phyloP scores from a whole-genome alignment of 2,888 invertebrate species.

The Synanthedon andrenaeformis region DNA sequence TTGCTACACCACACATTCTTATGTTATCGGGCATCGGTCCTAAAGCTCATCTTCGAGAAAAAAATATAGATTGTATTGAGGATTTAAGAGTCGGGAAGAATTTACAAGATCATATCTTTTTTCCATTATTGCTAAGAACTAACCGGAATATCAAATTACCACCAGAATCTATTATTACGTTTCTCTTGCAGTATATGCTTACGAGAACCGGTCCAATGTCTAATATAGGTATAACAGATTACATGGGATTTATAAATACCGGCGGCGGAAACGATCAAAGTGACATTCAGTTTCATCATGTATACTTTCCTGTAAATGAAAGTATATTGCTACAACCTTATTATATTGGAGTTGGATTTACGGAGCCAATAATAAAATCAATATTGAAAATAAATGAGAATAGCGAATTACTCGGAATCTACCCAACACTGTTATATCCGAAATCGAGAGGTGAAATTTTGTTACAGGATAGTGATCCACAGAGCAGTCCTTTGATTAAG shows the following conservation, averaged over 20 bases:
- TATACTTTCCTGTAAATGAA: conserved; percentile 27
- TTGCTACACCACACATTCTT: conserved; percentile 60
- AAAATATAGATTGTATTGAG: conserved; percentile 34
- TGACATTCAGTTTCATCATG: conserved; percentile 60
- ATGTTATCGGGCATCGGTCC: conserved; percentile 67
- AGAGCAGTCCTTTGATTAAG: conserved; percentile 68
- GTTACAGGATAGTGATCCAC: conserved; percentile 58
- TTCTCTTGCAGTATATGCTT: conserved; percentile 54
- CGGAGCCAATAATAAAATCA: conserved; percentile 23
- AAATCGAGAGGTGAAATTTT: conserved; percentile 68
- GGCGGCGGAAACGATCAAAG: conserved; percentile 47
- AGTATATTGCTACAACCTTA: conserved; percentile 17
- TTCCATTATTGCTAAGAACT: conserved; percentile 25
- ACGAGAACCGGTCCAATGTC: conserved; percentile 55
- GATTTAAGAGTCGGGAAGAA: conserved; percentile 59
- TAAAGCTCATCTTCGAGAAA: conserved; percentile 28
- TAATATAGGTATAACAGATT: conserved; percentile 46
- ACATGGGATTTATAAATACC: conserved; percentile 64
- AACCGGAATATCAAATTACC: conserved; percentile 13
- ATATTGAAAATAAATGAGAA: conserved; percentile 26
- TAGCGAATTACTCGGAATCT: conserved; percentile 36
- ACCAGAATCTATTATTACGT: conserved; percentile 19
- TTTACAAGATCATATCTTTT: conserved; percentile 61
- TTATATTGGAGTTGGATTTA: conserved; percentile 25
- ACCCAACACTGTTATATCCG: conserved; percentile 49